phyloP scores from a whole-genome alignment of 2,113 vertebrate species.

The Harpagus bidentatus region DNA sequence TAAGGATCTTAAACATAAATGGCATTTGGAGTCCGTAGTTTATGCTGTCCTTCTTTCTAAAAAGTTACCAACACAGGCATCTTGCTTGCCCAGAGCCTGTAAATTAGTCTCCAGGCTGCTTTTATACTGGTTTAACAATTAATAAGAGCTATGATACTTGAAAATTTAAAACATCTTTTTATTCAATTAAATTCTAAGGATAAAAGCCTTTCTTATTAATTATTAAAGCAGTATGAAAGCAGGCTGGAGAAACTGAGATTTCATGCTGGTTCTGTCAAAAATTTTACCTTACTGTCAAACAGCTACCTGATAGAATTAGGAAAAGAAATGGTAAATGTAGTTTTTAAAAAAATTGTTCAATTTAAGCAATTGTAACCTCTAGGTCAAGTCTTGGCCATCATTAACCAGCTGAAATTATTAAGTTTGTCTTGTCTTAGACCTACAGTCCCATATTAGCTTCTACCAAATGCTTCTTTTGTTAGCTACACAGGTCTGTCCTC shows the following conservation, averaged over 20 bases:
- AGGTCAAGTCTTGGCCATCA: neutral
- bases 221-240: too few species aligned
- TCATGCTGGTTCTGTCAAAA: too few species aligned
- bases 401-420: neutral
- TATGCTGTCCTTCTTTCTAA: neutral
- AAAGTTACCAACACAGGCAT: neutral
- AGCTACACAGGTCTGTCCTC: neutral
- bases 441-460: neutral
- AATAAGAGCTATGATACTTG: neutral
- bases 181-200: neutral
- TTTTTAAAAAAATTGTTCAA: neutral
- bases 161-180: neutral
- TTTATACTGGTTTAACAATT: neutral
- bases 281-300: neutral
- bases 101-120: neutral
- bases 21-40: neutral
- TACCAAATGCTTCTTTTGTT: neutral
- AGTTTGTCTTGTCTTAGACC: neutral
- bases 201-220: too few species aligned
- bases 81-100: neutral
- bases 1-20: neutral
- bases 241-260: too few species aligned
- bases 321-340: neutral
- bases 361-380: neutral
- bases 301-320: neutral